phyloP scores from a whole-genome alignment of 1,140 invertebrate genomes.

The Drosophila kikkawai region DNA sequence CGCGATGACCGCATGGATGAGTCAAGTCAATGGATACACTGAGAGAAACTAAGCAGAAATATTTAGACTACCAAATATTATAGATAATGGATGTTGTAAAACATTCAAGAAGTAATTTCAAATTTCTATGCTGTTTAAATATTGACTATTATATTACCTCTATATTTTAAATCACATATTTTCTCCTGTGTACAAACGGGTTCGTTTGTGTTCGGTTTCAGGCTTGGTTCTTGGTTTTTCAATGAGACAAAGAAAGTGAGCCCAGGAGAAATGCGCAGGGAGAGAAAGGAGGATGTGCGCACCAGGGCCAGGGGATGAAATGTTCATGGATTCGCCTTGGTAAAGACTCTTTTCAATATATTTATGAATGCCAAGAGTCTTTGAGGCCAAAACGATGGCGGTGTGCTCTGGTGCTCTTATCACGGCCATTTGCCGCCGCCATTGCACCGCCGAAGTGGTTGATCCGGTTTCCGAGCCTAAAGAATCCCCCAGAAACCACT shows the following conservation, averaged over 20 bases:
- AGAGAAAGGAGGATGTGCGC: conserved; percentile 41
- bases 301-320: conserved; percentile 53
- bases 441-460: conserved; percentile 76
- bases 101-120: no score
- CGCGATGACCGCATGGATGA: conserved; percentile 62
- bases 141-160: no score
- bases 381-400: conserved; percentile 52
- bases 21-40: conserved; percentile 58
- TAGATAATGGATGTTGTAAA: background rate
- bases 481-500: conserved; percentile 31
- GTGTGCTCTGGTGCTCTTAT: conserved; percentile 65
- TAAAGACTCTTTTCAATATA: conserved; percentile 59
- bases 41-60: background rate
- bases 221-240: conserved; percentile 8
- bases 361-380: conserved; percentile 56
- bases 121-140: no score
- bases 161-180: background rate
- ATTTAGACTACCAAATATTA: no score
- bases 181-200: conserved; percentile 33
- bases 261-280: conserved; percentile 32
- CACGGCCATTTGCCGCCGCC: conserved; percentile 70
- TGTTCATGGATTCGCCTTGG: conserved; percentile 27
- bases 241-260: conserved; percentile 28
- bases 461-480: conserved; percentile 65
- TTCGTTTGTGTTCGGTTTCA: conserved; percentile 4